Conservation (phyloP, 2,113 vertebrate species). For the Heterotis niloticus region DNA sequence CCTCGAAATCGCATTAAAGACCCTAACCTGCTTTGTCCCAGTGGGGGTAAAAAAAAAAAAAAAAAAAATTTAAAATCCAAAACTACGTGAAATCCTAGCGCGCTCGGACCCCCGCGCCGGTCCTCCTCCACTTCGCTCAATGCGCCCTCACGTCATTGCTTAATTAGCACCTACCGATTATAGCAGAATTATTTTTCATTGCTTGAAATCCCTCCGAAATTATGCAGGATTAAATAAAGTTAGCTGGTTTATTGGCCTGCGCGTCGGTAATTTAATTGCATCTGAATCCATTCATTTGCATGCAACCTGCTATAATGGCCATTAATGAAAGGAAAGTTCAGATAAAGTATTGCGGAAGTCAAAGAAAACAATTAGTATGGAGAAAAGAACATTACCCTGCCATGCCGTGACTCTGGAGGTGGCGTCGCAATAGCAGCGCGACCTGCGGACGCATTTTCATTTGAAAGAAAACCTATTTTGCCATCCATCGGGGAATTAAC, state of each 20-base stretch:
- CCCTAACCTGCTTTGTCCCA: no score
- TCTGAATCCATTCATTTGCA: conserved; percentile 19
- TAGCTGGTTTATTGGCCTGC: not conserved
- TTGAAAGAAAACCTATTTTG: conserved; percentile 6
- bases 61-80: no score
- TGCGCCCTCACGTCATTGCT: conserved; percentile 20
- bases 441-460: not conserved
- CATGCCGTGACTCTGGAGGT: not conserved
- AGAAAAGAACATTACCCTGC: not conserved
- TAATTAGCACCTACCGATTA: conserved; percentile 19
- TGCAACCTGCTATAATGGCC: conserved; percentile 10
- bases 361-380: conserved; percentile 12
- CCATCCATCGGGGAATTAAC: conserved; percentile 7
- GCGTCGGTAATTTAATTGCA: conserved; percentile 21
- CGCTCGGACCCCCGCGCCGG: not conserved
- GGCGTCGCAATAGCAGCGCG: not conserved
- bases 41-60: no score
- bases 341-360: conserved; percentile 6
- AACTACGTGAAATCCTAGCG: not conserved
- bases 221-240: conserved; percentile 24
- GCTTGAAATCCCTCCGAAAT: conserved; percentile 20
- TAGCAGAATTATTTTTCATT: not conserved
- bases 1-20: no score
- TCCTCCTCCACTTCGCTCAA: conserved; percentile 17
- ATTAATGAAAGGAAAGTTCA: conserved; percentile 19